A percentile compares a stretch with the other conserved stretches of the same genome.
phyloP scores from a whole-genome alignment of 2,797 vertebrate genomes.

The Tachyglossus aculeatus region DNA sequence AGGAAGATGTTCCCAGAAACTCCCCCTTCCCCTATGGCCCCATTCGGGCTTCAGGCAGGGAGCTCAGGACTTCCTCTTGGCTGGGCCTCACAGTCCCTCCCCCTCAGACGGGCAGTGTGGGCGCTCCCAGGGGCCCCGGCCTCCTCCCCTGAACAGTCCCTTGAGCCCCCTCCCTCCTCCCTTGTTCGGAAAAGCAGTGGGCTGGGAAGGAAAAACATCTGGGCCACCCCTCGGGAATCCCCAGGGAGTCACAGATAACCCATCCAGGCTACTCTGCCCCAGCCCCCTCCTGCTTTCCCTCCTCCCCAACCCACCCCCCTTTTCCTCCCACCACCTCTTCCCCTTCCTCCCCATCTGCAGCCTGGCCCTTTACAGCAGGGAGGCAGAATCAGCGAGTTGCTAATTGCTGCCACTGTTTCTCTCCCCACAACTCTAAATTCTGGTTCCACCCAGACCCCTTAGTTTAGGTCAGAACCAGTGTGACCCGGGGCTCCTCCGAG shows the following conservation, averaged over 20 bases:
- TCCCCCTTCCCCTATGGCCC: background rate
- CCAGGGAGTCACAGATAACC: too few relatives aligned
- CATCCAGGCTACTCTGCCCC: too few relatives aligned
- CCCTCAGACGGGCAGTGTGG: background rate
- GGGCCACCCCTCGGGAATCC: constrained; percentile 45
- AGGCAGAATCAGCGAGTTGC: too few relatives aligned
- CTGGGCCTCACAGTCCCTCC: background rate
- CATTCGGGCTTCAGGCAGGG: background rate
- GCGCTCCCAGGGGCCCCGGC: background rate
- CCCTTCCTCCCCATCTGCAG: background rate
- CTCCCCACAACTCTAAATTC: background rate
- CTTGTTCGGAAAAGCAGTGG: constrained; percentile 18
- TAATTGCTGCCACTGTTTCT: background rate
- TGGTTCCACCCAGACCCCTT: too few relatives aligned
- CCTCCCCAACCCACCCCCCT: background rate
- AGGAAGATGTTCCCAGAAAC: background rate
- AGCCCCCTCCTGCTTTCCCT: too few relatives aligned
- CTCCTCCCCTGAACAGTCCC: background rate
- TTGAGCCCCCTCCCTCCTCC: background rate
- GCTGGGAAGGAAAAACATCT: constrained; percentile 50
- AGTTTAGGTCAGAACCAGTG: too few relatives aligned
- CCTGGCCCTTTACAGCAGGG: background rate
- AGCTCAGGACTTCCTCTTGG: background rate
- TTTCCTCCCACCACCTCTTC: background rate
- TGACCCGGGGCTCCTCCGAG: too few relatives aligned